These are phyloP conservation scores for Scaptomyza montana DNA, from an alignment of 1,140 invertebrate species.

Conservation along the genomic window DNA sequence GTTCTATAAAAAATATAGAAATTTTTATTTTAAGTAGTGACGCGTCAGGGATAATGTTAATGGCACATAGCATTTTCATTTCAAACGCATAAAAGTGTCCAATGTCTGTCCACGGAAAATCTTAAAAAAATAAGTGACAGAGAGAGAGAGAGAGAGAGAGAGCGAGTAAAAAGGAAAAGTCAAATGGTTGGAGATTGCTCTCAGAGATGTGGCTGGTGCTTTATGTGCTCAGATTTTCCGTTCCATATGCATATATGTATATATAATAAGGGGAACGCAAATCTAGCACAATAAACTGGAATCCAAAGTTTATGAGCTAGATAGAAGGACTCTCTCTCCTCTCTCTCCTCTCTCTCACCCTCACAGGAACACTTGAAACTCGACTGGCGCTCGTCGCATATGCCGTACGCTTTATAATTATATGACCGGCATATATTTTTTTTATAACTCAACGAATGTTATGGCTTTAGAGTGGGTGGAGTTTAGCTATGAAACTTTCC, in stretches of 20 bases:
- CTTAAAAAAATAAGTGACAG: slow-evolving; percentile 36
- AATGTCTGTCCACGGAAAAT: slow-evolving; percentile 52
- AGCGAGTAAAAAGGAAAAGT: slow-evolving; percentile 37
- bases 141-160: slow-evolving; percentile 11
- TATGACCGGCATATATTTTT: slow-evolving; percentile 61
- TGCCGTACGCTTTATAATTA: slow-evolving; percentile 62
- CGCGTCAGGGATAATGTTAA: slow-evolving; percentile 82
- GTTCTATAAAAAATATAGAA: slow-evolving; percentile 78
- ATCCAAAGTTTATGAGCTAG: slow-evolving; percentile 77
- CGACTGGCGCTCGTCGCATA: slow-evolving; percentile 19
- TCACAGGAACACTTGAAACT: neutral
- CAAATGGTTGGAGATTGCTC: slow-evolving; percentile 32
- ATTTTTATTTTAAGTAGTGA: slow-evolving; percentile 83
- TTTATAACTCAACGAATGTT: slow-evolving; percentile 57
- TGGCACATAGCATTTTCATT: slow-evolving; percentile 82
- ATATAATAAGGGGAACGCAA: slow-evolving; percentile 57
- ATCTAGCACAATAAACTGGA: slow-evolving; percentile 71
- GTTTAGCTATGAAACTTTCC: slow-evolving; percentile 2
- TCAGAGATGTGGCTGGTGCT: slow-evolving; percentile 68
- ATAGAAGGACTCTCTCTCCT: slow-evolving; percentile 32
- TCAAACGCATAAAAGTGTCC: slow-evolving; percentile 79
- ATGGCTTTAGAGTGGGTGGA: slow-evolving; percentile 6
- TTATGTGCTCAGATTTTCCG: slow-evolving; percentile 69
- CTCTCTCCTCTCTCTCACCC: neutral
- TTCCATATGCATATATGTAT: slow-evolving; percentile 32